A percentile compares a stretch with the other conserved stretches of the same genome.
phyloP scores from a whole-genome alignment of 1,140 invertebrate species.

The Dendrolimus punctatus region DNA sequence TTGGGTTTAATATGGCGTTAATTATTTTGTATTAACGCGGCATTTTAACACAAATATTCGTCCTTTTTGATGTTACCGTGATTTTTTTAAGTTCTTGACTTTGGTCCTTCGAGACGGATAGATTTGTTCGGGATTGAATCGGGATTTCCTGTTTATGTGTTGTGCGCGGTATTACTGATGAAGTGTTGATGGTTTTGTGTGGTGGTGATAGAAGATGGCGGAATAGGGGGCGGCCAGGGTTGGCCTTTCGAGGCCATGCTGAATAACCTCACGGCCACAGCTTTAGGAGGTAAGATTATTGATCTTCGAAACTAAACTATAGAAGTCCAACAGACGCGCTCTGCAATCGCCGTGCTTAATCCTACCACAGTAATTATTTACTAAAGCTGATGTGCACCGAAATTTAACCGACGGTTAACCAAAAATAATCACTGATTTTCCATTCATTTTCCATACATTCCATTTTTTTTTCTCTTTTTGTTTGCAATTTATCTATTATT shows the following conservation, averaged over 20 bases:
- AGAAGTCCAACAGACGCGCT: too few relatives aligned
- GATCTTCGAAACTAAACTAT: neutral
- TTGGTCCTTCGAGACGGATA: neutral
- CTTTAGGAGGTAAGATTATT: slow-evolving; percentile 52
- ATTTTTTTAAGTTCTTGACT: slow-evolving; percentile 2
- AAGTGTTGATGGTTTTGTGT: slow-evolving; percentile 28
- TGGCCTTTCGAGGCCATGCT: slow-evolving; percentile 68
- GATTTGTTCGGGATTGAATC: neutral
- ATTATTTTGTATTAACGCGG: slow-evolving; percentile 63
- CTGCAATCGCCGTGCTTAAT: too few relatives aligned
- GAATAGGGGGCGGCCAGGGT: slow-evolving; percentile 60
- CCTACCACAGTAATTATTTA: too few relatives aligned
- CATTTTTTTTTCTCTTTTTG: too few relatives aligned
- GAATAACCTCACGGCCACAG: slow-evolving; percentile 64
- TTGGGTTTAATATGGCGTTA: slow-evolving; percentile 63
- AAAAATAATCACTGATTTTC: too few relatives aligned
- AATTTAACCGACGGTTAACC: too few relatives aligned
- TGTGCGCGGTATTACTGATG: neutral
- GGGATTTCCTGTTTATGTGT: neutral
- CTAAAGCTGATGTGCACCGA: too few relatives aligned
- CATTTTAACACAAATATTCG: slow-evolving; percentile 44
- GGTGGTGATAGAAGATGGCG: slow-evolving; percentile 42
- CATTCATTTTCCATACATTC: too few relatives aligned
- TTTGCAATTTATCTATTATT: too few relatives aligned
- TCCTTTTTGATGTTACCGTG: slow-evolving; percentile 28